phyloP scores from a whole-genome alignment of 2,797 vertebrate genomes.

The Phoebastria nigripes region DNA sequence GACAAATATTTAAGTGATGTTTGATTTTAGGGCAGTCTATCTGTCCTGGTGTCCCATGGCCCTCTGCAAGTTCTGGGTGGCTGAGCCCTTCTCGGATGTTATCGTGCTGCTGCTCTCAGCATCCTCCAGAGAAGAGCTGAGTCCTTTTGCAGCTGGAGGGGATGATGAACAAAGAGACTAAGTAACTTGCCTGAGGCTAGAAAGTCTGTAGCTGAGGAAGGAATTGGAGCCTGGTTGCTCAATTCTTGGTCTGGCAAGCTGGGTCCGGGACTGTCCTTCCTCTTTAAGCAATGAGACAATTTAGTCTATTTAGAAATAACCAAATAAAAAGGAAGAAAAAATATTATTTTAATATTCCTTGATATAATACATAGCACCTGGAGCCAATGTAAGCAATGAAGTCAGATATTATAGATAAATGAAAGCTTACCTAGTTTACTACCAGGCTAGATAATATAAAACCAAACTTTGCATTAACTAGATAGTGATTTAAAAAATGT shows the following conservation, averaged over 20 bases:
- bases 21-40: neutral
- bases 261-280: neutral
- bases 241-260: neutral
- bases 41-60: neutral
- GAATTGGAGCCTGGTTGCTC: neutral
- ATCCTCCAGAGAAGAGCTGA: neutral
- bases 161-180: neutral
- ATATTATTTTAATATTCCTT: neutral
- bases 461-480: neutral
- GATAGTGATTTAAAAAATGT: neutral
- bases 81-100: neutral
- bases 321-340: neutral
- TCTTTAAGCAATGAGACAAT: neutral
- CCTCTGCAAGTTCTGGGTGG: neutral
- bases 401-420: neutral
- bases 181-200: neutral
- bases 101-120: neutral
- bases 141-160: neutral
- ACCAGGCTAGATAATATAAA: neutral
- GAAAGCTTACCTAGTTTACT: neutral
- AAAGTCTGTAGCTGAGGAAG: neutral
- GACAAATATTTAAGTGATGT: neutral
- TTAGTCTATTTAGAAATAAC: neutral
- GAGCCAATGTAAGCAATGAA: neutral
- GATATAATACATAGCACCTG: neutral